phyloP scores from a whole-genome alignment of 2,797 vertebrate species.

The Sarcoramphus papa region DNA sequence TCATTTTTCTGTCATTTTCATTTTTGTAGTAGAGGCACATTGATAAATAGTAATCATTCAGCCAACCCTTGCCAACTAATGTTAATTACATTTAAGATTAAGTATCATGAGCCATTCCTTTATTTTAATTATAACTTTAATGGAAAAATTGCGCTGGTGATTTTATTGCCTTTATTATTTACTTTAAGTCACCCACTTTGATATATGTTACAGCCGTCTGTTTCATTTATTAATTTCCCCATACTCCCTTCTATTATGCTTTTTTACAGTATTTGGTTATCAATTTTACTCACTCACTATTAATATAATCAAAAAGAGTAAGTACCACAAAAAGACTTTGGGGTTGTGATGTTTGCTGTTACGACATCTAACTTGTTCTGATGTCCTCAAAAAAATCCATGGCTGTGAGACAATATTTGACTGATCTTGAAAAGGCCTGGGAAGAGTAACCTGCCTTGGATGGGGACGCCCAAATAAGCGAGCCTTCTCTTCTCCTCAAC shows the following conservation, averaged over 20 bases:
- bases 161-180: slow-evolving; percentile 44
- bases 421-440: not conserved
- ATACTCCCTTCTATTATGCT: not conserved
- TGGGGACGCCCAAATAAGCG: not conserved
- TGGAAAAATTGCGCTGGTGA: not conserved
- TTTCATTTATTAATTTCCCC: not conserved
- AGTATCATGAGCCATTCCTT: not conserved
- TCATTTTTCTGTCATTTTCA: not conserved
- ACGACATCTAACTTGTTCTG: not conserved
- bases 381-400: not conserved
- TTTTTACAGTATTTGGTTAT: not conserved
- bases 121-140: slow-evolving; percentile 27
- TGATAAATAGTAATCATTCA: not conserved
- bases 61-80: not conserved
- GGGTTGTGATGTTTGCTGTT: not conserved
- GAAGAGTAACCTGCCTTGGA: not conserved
- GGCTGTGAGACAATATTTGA: not conserved
- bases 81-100: slow-evolving; percentile 22
- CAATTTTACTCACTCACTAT: not conserved
- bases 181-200: not conserved
- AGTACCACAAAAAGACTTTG: not conserved
- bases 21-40: not conserved
- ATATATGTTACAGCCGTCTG: not conserved
- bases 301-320: not conserved
- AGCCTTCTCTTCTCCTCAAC: not conserved